Evolutionary conservation across 2,888 invertebrate species (phyloP).

Genomic region (Chymomyza procnemis): DNA sequence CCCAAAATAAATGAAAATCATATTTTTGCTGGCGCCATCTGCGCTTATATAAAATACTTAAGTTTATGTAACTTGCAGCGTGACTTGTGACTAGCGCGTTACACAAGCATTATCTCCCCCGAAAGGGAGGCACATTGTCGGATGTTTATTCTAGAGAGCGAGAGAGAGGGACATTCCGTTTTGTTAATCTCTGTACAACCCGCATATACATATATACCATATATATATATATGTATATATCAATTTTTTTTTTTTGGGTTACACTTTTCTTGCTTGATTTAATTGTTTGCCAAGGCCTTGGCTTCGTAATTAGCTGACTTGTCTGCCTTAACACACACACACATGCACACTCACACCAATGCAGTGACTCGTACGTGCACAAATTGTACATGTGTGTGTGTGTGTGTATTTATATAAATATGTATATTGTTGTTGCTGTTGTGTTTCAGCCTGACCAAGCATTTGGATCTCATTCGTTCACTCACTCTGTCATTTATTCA

Average conservation of each 20-base stretch:
- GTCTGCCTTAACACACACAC: not conserved
- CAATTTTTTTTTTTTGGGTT: not conserved
- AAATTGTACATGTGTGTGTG: not conserved
- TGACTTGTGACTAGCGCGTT: too few relatives aligned
- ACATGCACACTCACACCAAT: slow-evolving; percentile 3
- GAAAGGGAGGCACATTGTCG: too few relatives aligned
- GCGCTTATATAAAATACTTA: too few relatives aligned
- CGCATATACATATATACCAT: not conserved
- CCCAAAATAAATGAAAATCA: too few relatives aligned
- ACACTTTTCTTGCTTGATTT: slow-evolving; percentile 1
- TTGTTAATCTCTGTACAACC: slow-evolving; percentile 57
- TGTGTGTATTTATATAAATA: not conserved
- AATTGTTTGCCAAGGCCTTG: slow-evolving; percentile 25
- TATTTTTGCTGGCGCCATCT: too few relatives aligned
- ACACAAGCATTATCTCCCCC: too few relatives aligned
- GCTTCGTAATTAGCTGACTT: slow-evolving; percentile 53
- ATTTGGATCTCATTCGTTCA: not conserved
- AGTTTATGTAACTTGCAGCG: too few relatives aligned
- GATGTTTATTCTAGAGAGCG: too few relatives aligned
- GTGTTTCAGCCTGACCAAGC: not conserved
- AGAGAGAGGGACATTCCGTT: not conserved
- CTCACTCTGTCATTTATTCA: not conserved
- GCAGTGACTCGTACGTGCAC: not conserved
- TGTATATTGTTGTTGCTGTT: not conserved
- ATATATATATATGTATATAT: not conserved